phyloP scores from a whole-genome alignment of 2,888 invertebrate genomes.

The Lymantria dispar region DNA sequence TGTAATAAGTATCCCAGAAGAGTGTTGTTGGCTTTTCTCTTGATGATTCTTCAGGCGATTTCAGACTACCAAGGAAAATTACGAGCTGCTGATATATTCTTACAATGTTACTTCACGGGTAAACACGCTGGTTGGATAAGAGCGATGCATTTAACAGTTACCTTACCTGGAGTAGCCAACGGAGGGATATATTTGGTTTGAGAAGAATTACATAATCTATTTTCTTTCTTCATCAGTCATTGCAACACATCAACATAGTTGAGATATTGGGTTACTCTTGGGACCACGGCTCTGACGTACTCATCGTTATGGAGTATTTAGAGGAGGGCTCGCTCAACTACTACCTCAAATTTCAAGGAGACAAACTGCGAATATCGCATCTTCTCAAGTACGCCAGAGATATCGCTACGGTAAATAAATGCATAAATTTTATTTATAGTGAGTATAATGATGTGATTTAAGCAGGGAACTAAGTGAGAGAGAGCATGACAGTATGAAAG shows the following conservation, averaged over 20 bases:
- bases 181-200: neutral
- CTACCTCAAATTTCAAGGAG: slow-evolving; percentile 89
- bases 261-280: slow-evolving; percentile 92
- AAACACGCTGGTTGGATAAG: too few relatives aligned
- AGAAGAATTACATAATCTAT: neutral
- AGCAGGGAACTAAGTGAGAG: too few relatives aligned
- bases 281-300: slow-evolving; percentile 87
- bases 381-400: slow-evolving; percentile 91
- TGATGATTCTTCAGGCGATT: too few relatives aligned
- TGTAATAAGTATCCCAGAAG: too few relatives aligned
- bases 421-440: neutral
- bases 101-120: too few relatives aligned
- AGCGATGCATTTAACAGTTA: too few relatives aligned
- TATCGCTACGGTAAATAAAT: slow-evolving; percentile 86
- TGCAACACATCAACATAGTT: slow-evolving; percentile 94
- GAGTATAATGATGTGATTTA: too few relatives aligned
- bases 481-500: too few relatives aligned
- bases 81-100: too few relatives aligned
- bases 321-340: slow-evolving; percentile 91
- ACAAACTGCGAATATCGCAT: slow-evolving; percentile 83
- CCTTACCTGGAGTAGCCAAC: too few relatives aligned
- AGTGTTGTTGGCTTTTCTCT: too few relatives aligned
- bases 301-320: slow-evolving; percentile 94
- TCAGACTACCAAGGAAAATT: too few relatives aligned
- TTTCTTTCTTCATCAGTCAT: slow-evolving; percentile 76